Conservation (phyloP, 2,888 invertebrate genomes). For the Archips crataeganus region DNA sequence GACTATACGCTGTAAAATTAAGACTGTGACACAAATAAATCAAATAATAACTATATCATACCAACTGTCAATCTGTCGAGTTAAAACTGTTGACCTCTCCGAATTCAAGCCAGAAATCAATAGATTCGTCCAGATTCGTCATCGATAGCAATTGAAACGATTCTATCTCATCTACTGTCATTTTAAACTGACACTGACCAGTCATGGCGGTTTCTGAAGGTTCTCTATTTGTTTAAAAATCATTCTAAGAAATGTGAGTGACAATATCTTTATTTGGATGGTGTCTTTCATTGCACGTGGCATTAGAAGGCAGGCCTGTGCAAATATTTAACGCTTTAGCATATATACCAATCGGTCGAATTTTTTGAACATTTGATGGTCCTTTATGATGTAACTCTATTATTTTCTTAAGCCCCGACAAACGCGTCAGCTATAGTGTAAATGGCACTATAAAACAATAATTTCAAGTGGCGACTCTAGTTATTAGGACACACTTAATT, state of each 20-base stretch:
- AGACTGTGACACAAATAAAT: background rate
- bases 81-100: slow-evolving; percentile 50
- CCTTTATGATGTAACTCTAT: too few relatives aligned
- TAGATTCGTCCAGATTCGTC: slow-evolving; percentile 57
- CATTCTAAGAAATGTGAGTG: slow-evolving; percentile 25
- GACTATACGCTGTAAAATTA: background rate
- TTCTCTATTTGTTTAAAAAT: slow-evolving; percentile 26
- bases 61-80: slow-evolving; percentile 40
- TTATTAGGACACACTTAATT: too few relatives aligned
- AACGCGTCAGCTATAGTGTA: too few relatives aligned
- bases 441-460: too few relatives aligned
- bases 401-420: too few relatives aligned
- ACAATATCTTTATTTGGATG: slow-evolving; percentile 38
- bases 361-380: too few relatives aligned
- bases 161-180: slow-evolving; percentile 64
- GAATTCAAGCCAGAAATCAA: slow-evolving; percentile 51
- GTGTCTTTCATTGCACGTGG: background rate
- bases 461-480: too few relatives aligned
- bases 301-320: background rate
- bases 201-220: slow-evolving; percentile 47
- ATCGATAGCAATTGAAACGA: slow-evolving; percentile 59
- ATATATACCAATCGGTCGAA: too few relatives aligned
- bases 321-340: background rate
- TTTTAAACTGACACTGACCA: slow-evolving; percentile 51
- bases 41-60: background rate